These are phyloP conservation scores for Rhagium mordax DNA, from an alignment of 2,888 invertebrate genomes.

Conservation along the genomic window DNA sequence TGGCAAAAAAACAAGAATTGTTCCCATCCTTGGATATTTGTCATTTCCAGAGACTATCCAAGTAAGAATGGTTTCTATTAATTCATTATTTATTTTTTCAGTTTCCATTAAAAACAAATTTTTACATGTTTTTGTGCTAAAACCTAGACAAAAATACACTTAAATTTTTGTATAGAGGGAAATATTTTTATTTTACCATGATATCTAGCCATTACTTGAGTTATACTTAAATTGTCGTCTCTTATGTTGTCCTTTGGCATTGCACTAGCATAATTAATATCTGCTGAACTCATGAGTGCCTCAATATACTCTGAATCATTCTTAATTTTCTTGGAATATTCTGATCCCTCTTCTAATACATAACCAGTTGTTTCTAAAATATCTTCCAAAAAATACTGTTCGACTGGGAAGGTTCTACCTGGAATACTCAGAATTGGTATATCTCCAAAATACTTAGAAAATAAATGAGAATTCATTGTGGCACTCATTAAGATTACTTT, in stretches of 20 bases:
- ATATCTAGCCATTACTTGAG: conserved; percentile 80
- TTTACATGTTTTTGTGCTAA: conserved; percentile 78
- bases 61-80: conserved; percentile 80
- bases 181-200: conserved; percentile 65
- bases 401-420: conserved; percentile 88
- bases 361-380: conserved; percentile 79
- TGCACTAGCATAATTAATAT: conserved; percentile 59
- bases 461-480: conserved; percentile 88
- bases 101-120: conserved; percentile 84
- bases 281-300: conserved; percentile 74
- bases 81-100: conserved; percentile 84
- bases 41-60: conserved; percentile 83
- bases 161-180: conserved; percentile 17
- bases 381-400: conserved; percentile 87
- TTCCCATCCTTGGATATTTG: conserved; percentile 78
- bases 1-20: conserved; percentile 86
- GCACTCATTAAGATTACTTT: conserved; percentile 95
- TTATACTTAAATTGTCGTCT: conserved; percentile 81
- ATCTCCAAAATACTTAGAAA: conserved; percentile 86
- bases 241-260: conserved; percentile 76
- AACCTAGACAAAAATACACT: conserved; percentile 66
- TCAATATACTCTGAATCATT: conserved; percentile 73
- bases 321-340: conserved; percentile 76
- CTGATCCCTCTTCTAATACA: conserved; percentile 76
- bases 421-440: conserved; percentile 88